Evolutionary conservation across 2,888 invertebrate species (phyloP).

Genomic region (Tachina fera): DNA sequence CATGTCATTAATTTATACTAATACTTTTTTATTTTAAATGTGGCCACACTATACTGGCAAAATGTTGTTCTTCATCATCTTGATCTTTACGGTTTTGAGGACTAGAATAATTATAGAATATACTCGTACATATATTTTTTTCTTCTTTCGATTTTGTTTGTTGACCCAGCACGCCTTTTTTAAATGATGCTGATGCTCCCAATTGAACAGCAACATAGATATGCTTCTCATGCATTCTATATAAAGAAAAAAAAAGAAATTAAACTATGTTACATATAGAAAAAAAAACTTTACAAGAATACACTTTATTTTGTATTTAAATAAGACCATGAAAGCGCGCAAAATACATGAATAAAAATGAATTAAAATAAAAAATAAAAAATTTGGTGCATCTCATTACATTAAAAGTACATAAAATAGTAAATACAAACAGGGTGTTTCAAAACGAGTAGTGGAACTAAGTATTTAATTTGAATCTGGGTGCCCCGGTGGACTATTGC

Average conservation of each 20-base stretch:
- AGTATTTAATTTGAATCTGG: too few species aligned
- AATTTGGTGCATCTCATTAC: constrained; percentile 55
- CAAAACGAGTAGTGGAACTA: neutral
- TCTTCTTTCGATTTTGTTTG: constrained; percentile 31
- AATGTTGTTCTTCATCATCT: neutral
- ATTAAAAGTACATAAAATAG: constrained; percentile 34
- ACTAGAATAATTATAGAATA: constrained; percentile 13
- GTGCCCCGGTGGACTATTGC: too few species aligned
- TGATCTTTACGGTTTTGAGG: constrained; percentile 46
- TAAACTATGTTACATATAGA: constrained; percentile 66
- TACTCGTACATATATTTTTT: constrained; percentile 8
- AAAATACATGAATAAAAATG: constrained; percentile 50
- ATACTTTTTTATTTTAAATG: constrained; percentile 14
- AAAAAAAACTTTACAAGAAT: constrained; percentile 1
- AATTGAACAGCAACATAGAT: constrained; percentile 44
- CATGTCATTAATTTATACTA: constrained; percentile 18
- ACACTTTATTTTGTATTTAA: constrained; percentile 27
- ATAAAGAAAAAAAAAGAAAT: neutral
- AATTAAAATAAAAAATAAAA: constrained; percentile 15
- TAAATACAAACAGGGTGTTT: constrained; percentile 15
- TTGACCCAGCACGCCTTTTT: constrained; percentile 69
- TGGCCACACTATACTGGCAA: constrained; percentile 2
- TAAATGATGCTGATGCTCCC: constrained; percentile 68
- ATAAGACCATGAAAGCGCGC: constrained; percentile 56
- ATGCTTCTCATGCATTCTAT: neutral